Conservation (phyloP, 2,797 vertebrate species). For the Bovichtus variegatus region DNA sequence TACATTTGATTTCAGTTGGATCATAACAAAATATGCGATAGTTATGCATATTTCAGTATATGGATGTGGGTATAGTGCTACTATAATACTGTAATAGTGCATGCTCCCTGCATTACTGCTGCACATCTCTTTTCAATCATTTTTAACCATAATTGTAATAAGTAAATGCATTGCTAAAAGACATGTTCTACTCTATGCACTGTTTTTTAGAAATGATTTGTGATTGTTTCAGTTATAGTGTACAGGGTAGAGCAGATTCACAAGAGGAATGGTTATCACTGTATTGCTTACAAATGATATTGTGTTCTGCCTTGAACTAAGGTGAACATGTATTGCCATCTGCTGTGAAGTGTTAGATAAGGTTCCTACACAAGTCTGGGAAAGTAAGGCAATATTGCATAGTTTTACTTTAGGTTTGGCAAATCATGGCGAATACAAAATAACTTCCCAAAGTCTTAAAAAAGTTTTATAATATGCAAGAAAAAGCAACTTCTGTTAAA, state of each 20-base stretch:
- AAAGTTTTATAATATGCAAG: not conserved
- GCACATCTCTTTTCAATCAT: conserved; percentile 8
- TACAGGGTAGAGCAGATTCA: too few relatives aligned
- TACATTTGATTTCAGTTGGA: not conserved
- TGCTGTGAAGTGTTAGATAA: not conserved
- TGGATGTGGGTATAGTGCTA: not conserved
- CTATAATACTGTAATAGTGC: too few relatives aligned
- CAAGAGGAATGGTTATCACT: not conserved
- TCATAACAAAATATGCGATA: not conserved
- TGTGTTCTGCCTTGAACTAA: not conserved
- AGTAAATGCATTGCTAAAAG: not conserved
- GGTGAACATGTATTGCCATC: not conserved
- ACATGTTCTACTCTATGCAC: not conserved
- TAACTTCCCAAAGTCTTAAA: not conserved
- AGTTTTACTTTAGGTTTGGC: not conserved
- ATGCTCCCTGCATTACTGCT: conserved; percentile 46
- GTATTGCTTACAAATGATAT: not conserved
- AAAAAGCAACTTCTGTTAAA: not conserved
- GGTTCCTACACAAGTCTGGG: not conserved
- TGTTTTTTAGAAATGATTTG: not conserved
- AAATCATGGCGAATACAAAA: not conserved
- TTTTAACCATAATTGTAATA: not conserved
- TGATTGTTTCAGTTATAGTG: not conserved
- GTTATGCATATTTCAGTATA: not conserved
- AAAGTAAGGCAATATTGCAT: not conserved